Evolutionary conservation across 2,888 invertebrate species (phyloP).

Genomic region (Craniophora ligustri): DNA sequence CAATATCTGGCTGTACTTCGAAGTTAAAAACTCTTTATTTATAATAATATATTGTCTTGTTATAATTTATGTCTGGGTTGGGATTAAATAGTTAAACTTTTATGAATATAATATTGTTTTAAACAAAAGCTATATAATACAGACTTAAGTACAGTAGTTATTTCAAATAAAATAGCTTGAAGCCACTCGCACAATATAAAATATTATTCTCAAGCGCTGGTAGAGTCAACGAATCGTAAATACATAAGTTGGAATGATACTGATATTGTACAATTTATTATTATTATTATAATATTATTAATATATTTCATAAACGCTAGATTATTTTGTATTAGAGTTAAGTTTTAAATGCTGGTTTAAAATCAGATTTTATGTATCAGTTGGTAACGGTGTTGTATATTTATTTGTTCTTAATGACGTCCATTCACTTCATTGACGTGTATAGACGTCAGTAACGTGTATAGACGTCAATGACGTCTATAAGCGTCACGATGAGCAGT

Average conservation of each 20-base stretch:
- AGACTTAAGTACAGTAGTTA: slow-evolving; percentile 13
- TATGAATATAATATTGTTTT: slow-evolving; percentile 38
- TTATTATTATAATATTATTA: slow-evolving; percentile 70
- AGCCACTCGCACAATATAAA: slow-evolving; percentile 44
- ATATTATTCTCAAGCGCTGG: slow-evolving; percentile 7
- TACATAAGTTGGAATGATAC: slow-evolving; percentile 69
- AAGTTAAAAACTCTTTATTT: too few species aligned
- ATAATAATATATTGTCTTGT: too few species aligned
- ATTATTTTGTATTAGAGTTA: slow-evolving; percentile 75
- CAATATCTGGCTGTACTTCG: too few species aligned
- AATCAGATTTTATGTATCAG: slow-evolving; percentile 73
- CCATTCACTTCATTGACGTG: neutral
- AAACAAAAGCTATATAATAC: too few species aligned
- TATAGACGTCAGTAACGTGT: neutral
- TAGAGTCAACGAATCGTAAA: slow-evolving; percentile 32
- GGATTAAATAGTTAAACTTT: neutral
- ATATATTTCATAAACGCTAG: slow-evolving; percentile 82
- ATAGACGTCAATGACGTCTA: neutral
- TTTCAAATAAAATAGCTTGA: slow-evolving; percentile 10
- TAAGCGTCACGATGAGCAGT: slow-evolving; percentile 10
- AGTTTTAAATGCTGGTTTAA: slow-evolving; percentile 78
- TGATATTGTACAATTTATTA: slow-evolving; percentile 83
- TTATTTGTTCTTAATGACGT: slow-evolving; percentile 28
- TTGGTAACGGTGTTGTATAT: slow-evolving; percentile 54
- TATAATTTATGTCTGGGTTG: neutral